phyloP scores from a whole-genome alignment of 2,113 vertebrate genomes.

The Ailurus styani region DNA sequence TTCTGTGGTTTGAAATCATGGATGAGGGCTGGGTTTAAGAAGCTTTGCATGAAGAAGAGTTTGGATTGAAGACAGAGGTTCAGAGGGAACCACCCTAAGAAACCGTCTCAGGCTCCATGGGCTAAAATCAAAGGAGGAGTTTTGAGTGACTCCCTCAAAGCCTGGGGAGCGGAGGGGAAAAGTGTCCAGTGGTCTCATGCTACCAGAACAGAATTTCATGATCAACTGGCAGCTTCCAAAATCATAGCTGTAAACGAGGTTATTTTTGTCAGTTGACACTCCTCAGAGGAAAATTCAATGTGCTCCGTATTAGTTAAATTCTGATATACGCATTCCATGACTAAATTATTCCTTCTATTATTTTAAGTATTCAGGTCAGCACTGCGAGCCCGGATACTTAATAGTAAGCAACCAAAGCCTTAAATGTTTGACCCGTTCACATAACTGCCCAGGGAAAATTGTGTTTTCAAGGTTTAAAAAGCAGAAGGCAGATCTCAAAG shows the following conservation, averaged over 20 bases:
- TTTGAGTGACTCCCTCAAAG: neutral
- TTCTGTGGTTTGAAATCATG: neutral
- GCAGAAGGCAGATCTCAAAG: neutral
- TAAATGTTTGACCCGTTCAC: neutral
- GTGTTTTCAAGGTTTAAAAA: neutral
- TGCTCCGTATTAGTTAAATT: neutral
- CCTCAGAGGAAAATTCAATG: neutral
- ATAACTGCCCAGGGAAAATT: neutral
- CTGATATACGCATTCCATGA: neutral
- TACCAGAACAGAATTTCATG: neutral
- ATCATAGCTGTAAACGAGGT: neutral
- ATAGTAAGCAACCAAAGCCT: neutral
- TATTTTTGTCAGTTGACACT: neutral
- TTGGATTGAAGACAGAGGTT: neutral
- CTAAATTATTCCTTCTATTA: neutral
- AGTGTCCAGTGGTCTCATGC: rapidly evolving
- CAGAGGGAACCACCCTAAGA: neutral
- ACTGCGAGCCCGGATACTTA: neutral
- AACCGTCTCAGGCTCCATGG: neutral
- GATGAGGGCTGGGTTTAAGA: neutral
- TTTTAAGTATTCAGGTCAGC: neutral
- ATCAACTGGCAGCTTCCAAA: neutral
- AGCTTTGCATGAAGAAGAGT: neutral
- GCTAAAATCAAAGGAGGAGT: neutral
- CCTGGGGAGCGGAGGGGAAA: neutral